phyloP scores from a whole-genome alignment of 2,113 vertebrate genomes.

The Alectura lathami region DNA sequence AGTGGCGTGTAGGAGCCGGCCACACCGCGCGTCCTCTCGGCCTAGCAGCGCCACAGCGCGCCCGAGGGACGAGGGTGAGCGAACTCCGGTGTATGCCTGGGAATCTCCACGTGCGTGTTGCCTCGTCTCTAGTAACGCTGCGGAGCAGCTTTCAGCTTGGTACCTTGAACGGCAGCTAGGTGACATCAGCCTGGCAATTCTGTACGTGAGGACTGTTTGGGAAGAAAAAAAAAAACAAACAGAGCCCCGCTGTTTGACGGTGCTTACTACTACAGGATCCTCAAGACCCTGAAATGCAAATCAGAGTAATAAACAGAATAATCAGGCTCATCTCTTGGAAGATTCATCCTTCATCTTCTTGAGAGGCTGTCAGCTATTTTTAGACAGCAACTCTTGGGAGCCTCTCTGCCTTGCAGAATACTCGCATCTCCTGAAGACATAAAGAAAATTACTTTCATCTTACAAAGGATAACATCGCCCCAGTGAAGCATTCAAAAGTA shows the following conservation, averaged over 20 bases:
- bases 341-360: conserved; percentile 5
- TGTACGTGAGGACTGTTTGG: background rate
- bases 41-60: background rate
- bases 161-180: conserved; percentile 12
- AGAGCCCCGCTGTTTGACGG: background rate
- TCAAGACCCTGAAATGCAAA: conserved; percentile 14
- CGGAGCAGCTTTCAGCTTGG: background rate
- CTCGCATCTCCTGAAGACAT: conserved; percentile 7
- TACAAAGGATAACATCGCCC: background rate
- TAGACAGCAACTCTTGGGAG: background rate
- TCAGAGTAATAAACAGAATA: conserved; percentile 21
- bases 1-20: background rate
- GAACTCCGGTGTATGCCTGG: background rate
- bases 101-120: background rate
- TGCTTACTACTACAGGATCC: background rate
- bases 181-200: background rate
- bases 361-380: conserved; percentile 23
- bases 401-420: background rate
- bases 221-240: background rate
- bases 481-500: conserved; percentile 5
- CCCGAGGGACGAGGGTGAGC: background rate
- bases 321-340: conserved; percentile 13
- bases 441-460: conserved; percentile 28
- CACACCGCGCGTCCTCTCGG: background rate
- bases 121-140: background rate